Base-by-base conservation (phyloP, 1,140 invertebrate genomes). In the Sminthurinus signatus region DNA sequence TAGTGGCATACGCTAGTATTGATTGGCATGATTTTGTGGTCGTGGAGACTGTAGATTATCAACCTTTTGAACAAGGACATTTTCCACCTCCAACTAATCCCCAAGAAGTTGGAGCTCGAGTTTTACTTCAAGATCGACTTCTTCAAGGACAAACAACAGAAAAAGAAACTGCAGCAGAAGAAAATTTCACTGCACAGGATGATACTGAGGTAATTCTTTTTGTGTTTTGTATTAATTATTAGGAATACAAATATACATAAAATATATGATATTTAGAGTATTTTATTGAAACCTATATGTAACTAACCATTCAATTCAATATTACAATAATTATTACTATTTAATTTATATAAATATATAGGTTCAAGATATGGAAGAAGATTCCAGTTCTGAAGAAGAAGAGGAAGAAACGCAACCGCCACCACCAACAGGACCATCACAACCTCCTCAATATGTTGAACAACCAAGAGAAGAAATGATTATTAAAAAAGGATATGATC, bases 21-120 rank as follows among this genome's bases (percentile, higher is more conserved):
- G 97, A 99, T 76, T 99, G 97, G 97, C 97, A 99, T 75, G 96
- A 99, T 79, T 99, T 99, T 81, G 96, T 99, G 1, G 95, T 99
- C 0, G 97, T 99, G 0, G 96, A 99, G 78, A 99, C 96, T 0
- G 96, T 99, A 0, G 97, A 99, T 77, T 99, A 98, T 77, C 93
- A 98, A 71, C 89, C 91, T 0, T 93, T 92, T 73, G 96, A 99
- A 79, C 86, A 88, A 14, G 94, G 95, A 27, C 91, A 91, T 75
- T 95, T 96, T 74, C 96, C 94, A 21, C 91, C 95, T 8, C 96
- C 96, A 0, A 99, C 96, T 0, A 98, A 91, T 29, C 93, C 96
- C 0, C 88, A 93, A 69, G 93, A 98, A 80, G 96, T 99, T 1
- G 96, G 96, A 1, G 93, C 93, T 8, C 80, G 95, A 64, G 86